phyloP scores from a whole-genome alignment of 1,140 invertebrate species.

The Nephotettix cincticeps region DNA sequence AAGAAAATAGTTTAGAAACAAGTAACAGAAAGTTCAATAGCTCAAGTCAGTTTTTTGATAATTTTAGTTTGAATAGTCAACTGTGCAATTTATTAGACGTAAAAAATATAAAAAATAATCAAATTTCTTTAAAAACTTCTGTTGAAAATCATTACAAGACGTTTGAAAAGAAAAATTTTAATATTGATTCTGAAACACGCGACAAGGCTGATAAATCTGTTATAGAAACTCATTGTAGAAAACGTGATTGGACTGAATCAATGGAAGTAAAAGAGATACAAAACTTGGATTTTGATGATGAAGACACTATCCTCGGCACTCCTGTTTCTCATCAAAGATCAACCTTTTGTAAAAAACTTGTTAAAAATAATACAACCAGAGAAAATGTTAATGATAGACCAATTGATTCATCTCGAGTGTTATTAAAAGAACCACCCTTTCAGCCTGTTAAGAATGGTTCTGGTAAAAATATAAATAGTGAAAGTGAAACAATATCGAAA shows the following conservation, averaged over 20 bases:
- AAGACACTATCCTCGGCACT: constrained; percentile 8
- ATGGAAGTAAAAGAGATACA: constrained; percentile 9
- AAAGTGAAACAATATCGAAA: too few relatives aligned
- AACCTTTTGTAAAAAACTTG: neutral
- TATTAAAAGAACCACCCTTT: too few relatives aligned
- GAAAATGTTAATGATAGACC: neutral
- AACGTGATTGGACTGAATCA: neutral
- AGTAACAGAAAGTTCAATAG: too few relatives aligned
- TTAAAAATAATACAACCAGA: neutral
- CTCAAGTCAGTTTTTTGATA: constrained; percentile 26
- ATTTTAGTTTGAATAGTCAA: constrained; percentile 18
- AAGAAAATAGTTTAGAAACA: neutral
- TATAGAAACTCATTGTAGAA: neutral
- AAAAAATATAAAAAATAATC: neutral
- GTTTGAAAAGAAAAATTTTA: constrained; percentile 14
- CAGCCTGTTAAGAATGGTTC: too few relatives aligned
- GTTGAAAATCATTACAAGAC: neutral
- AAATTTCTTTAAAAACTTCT: too few relatives aligned
- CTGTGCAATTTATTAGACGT: constrained; percentile 13
- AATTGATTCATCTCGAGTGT: too few relatives aligned
- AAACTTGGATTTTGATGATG: constrained; percentile 23
- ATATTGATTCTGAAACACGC: constrained; percentile 31
- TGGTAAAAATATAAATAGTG: too few relatives aligned
- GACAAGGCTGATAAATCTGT: constrained; percentile 20
- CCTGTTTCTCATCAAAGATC: constrained; percentile 10